Evolutionary conservation across 2,113 vertebrate genomes (phyloP).

Genomic region (Xyliphius kryptos): DNA sequence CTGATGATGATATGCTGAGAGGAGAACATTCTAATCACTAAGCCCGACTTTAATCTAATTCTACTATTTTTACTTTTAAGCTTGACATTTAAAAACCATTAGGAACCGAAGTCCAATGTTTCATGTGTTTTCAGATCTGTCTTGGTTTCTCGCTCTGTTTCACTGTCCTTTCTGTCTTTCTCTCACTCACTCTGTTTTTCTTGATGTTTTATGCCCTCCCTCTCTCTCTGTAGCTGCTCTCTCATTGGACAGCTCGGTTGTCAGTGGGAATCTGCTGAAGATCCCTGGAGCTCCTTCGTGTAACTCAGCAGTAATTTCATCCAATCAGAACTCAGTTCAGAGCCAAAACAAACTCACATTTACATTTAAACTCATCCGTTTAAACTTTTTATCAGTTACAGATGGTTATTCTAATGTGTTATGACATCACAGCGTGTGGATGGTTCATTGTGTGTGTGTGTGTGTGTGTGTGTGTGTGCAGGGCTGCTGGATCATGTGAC

Average conservation of each 20-base stretch:
- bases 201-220: constrained; percentile 18
- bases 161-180: background rate
- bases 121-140: background rate
- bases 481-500: constrained; percentile 96
- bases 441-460: constrained; percentile 1
- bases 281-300: constrained; percentile 49
- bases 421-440: background rate
- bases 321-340: too few relatives aligned
- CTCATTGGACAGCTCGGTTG: constrained; percentile 43
- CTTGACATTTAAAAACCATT: too few relatives aligned
- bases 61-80: too few relatives aligned
- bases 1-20: too few relatives aligned
- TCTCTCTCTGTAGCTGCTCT: constrained; percentile 47
- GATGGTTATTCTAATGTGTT: too few relatives aligned
- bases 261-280: constrained; percentile 40
- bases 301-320: constrained; percentile 12
- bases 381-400: too few relatives aligned
- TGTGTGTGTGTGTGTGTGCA: constrained; percentile 44
- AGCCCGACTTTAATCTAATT: too few relatives aligned
- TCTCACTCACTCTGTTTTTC: constrained; percentile 17
- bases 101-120: too few relatives aligned
- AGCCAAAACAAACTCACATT: background rate
- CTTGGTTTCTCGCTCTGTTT: background rate
- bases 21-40: too few relatives aligned
- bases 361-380: background rate